Conservation (phyloP, 2,797 vertebrate genomes). For the Sebastes cheni region DNA sequence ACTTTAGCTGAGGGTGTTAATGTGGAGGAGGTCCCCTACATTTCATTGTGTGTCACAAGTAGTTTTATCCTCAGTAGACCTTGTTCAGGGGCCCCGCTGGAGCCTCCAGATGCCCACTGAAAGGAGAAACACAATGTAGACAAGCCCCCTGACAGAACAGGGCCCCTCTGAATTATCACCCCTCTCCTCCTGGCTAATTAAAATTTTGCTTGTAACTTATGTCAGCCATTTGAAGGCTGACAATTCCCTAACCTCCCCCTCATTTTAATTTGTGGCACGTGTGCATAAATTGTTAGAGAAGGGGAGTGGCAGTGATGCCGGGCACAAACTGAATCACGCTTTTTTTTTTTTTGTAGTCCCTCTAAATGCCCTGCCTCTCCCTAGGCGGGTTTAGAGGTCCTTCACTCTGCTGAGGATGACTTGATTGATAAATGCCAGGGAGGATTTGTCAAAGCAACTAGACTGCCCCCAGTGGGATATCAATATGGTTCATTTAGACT, state of each 20-base stretch:
- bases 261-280: slow-evolving; percentile 81
- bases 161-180: slow-evolving; percentile 91
- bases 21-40: slow-evolving; percentile 61
- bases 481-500: slow-evolving; percentile 95
- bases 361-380: slow-evolving; percentile 74
- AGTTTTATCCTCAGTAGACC: slow-evolving; percentile 65
- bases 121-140: slow-evolving; percentile 81
- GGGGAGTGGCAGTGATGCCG: slow-evolving; percentile 60
- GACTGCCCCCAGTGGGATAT: slow-evolving; percentile 91
- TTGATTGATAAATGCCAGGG: slow-evolving; percentile 96
- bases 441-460: slow-evolving; percentile 96
- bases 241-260: slow-evolving; percentile 80
- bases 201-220: slow-evolving; percentile 99
- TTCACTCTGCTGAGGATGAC: slow-evolving; percentile 80
- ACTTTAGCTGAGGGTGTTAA: slow-evolving; percentile 58
- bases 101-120: slow-evolving; percentile 83
- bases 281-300: slow-evolving; percentile 74
- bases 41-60: slow-evolving; percentile 72
- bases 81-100: slow-evolving; percentile 51
- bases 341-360: slow-evolving; percentile 26
- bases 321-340: slow-evolving; percentile 70
- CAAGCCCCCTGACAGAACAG: slow-evolving; percentile 85
- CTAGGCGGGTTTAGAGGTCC: slow-evolving; percentile 80
- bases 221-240: slow-evolving; percentile 89
- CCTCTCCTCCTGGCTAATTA: slow-evolving; percentile 96